Percentiles rank a stretch among this genome's conserved stretches.
phyloP scores from a whole-genome alignment of 30 jellyfish, hydroid and myxozoan genomes.

The Mastigias papua region DNA sequence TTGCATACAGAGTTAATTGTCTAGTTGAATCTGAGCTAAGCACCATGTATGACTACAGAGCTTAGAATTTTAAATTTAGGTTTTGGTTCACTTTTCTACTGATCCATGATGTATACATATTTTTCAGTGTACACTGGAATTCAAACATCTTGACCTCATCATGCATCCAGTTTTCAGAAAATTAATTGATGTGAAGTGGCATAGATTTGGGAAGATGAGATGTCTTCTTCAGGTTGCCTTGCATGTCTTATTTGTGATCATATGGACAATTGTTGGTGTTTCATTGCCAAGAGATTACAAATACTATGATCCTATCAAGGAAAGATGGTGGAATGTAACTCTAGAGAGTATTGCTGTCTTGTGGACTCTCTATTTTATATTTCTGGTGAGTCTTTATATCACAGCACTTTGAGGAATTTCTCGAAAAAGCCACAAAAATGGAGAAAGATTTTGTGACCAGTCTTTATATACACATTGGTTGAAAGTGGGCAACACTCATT shows the following conservation, averaged over 20 bases:
- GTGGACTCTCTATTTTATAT: slow-evolving; percentile 71
- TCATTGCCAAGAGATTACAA: slow-evolving; percentile 80
- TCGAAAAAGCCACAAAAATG: too few species aligned
- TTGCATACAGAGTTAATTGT: too few species aligned
- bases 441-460: too few species aligned
- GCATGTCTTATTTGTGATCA: slow-evolving; percentile 79
- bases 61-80: too few species aligned
- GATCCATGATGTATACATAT: background rate
- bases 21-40: too few species aligned
- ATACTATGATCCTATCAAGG: slow-evolving; percentile 66
- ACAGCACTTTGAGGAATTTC: background rate
- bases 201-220: slow-evolving; percentile 72
- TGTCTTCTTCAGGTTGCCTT: slow-evolving; percentile 63
- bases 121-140: slow-evolving; percentile 78
- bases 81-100: too few species aligned
- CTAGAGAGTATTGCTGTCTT: slow-evolving; percentile 81
- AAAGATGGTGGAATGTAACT: slow-evolving; percentile 87
- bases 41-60: too few species aligned
- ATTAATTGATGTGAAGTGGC: slow-evolving; percentile 90
- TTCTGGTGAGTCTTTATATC: slow-evolving; percentile 71
- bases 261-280: slow-evolving; percentile 90
- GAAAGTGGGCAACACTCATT: too few species aligned
- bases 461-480: too few species aligned
- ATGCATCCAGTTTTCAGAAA: slow-evolving; percentile 92
- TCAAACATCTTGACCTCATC: slow-evolving; percentile 85